These are phyloP conservation scores for Zophobas morio DNA, from an alignment of 1,140 invertebrate species.

Conservation along the genomic window DNA sequence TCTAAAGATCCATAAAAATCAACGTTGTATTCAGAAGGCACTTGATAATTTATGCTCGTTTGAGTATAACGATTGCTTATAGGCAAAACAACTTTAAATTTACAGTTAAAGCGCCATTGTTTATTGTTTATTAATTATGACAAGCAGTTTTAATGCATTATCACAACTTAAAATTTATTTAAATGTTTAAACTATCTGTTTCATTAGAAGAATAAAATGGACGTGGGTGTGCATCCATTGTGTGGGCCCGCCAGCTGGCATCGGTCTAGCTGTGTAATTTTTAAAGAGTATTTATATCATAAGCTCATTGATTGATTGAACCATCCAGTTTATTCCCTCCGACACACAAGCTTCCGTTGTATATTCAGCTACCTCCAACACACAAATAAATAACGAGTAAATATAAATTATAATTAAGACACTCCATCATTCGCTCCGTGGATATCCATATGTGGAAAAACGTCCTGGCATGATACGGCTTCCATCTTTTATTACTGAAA, in stretches of 20 bases:
- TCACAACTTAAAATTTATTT: conserved; percentile 26
- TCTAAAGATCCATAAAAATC: too few species aligned
- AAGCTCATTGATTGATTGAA: conserved; percentile 36
- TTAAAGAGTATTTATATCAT: conserved; percentile 35
- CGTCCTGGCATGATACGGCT: background rate
- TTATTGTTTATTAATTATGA: conserved; percentile 19
- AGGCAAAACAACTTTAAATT: conserved; percentile 8
- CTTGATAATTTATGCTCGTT: conserved; percentile 6
- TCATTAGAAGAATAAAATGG: conserved; percentile 8
- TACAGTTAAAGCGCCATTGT: conserved; percentile 5
- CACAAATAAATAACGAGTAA: conserved; percentile 37
- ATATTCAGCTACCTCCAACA: conserved; percentile 37
- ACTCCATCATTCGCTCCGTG: conserved; percentile 23
- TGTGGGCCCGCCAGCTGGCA: conserved; percentile 14
- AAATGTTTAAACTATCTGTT: conserved; percentile 14
- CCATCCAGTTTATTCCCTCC: conserved; percentile 31
- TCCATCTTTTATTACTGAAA: conserved; percentile 14
- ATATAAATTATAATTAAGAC: conserved; percentile 39
- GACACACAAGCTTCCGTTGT: conserved; percentile 33
- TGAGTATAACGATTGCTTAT: background rate
- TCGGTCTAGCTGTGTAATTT: conserved; percentile 22
- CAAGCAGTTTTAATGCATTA: conserved; percentile 13
- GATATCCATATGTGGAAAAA: conserved; percentile 18
- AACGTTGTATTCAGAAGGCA: background rate
- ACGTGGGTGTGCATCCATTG: conserved; percentile 22